A percentile compares a stretch with the other conserved stretches of the same genome.
These are phyloP conservation scores for Cyphomyrus plagiostoma DNA, from an alignment of 2,113 vertebrate species.

Conservation along the genomic window DNA sequence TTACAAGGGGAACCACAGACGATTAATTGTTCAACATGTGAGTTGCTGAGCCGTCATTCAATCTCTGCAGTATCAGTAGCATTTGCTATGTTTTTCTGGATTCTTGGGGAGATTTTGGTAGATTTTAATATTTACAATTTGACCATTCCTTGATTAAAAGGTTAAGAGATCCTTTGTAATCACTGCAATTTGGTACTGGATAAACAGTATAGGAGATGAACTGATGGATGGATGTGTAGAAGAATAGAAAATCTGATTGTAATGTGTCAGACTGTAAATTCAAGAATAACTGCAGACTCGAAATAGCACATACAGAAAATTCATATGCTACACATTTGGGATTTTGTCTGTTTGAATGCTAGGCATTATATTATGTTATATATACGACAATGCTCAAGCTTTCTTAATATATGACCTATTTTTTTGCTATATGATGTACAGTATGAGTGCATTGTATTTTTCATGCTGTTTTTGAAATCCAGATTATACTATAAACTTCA, in stretches of 20 bases:
- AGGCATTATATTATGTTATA: not conserved
- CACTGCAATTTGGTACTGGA: not conserved
- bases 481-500: not conserved
- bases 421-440: not conserved
- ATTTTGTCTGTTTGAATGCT: not conserved
- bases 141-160: not conserved
- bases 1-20: rapidly evolving
- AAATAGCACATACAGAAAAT: too few relatives aligned
- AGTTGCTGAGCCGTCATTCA: conserved; percentile 28
- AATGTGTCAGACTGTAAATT: conserved; percentile 53
- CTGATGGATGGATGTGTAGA: conserved; percentile 73
- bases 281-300: not conserved
- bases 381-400: not conserved
- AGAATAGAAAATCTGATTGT: conserved; percentile 91
- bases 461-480: not conserved
- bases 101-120: not conserved
- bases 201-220: not conserved
- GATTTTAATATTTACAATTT: not conserved
- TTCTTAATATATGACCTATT: not conserved
- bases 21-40: conserved; percentile 46
- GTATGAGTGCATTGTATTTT: not conserved
- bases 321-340: not conserved
- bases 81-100: not conserved
- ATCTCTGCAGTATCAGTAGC: not conserved
- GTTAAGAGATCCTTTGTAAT: not conserved